These are phyloP conservation scores for Calypte anna DNA, from an alignment of 2,113 vertebrate species.

Conservation along the genomic window DNA sequence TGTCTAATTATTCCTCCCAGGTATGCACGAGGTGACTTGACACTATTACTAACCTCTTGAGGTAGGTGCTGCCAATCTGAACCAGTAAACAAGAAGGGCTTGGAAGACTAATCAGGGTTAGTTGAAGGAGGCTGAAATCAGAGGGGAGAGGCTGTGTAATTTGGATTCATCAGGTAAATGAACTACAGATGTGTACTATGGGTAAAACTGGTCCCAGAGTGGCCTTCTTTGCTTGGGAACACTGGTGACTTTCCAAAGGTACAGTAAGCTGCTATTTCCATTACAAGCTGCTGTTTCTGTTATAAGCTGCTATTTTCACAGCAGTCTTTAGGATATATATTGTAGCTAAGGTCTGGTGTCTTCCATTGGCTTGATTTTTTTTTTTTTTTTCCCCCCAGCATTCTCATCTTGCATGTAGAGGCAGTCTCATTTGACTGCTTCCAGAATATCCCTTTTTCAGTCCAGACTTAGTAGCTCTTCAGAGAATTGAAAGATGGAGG, in stretches of 20 bases:
- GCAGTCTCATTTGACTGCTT: background rate
- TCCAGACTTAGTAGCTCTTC: background rate
- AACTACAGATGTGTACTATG: background rate
- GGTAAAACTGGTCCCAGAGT: background rate
- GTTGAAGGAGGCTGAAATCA: background rate
- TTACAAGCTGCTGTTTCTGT: background rate
- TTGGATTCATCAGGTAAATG: conserved; percentile 19
- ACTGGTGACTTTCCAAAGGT: background rate
- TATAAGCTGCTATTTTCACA: background rate
- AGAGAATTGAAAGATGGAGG: background rate
- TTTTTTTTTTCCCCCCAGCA: background rate
- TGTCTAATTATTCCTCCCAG: background rate
- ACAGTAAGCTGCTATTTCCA: background rate
- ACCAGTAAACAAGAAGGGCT: background rate
- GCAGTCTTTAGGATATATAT: background rate
- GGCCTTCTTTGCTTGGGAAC: background rate
- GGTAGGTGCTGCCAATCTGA: background rate
- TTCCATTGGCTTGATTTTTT: background rate
- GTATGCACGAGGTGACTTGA: background rate
- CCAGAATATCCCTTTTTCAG: background rate
- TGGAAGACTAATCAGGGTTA: background rate
- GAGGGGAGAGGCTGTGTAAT: background rate
- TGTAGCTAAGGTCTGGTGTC: background rate
- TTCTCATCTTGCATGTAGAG: background rate
- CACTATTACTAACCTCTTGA: background rate